phyloP scores from a whole-genome alignment of 2,797 vertebrate genomes.

The Megalops cyprinoides region DNA sequence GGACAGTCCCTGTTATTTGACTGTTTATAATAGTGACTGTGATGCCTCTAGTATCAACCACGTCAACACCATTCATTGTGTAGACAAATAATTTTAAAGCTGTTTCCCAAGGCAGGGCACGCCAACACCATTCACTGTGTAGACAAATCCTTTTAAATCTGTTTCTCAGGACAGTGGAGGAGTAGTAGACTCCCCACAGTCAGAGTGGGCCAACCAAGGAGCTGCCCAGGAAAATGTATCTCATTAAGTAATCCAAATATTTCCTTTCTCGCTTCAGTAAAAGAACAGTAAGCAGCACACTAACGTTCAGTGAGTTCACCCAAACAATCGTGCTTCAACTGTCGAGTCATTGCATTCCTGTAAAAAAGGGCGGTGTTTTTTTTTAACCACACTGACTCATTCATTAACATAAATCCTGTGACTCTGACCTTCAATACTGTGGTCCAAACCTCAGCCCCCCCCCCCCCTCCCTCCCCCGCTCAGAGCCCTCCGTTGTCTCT shows the following conservation, averaged over 20 bases:
- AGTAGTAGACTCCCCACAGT: slow-evolving; percentile 6
- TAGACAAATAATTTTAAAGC: no score
- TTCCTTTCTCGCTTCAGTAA: slow-evolving; percentile 15
- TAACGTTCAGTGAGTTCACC: slow-evolving; percentile 24
- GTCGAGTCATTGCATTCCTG: slow-evolving; percentile 40
- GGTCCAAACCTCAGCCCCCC: background rate
- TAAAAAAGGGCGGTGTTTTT: slow-evolving; percentile 20
- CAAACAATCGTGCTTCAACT: background rate
- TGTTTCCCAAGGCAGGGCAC: slow-evolving; percentile 18
- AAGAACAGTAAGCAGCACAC: slow-evolving; percentile 1
- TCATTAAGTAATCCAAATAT: slow-evolving; percentile 48
- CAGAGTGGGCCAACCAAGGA: slow-evolving; percentile 27
- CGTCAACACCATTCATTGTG: slow-evolving; percentile 3
- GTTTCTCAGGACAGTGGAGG: slow-evolving; percentile 19
- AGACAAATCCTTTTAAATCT: no score
- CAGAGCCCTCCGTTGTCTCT: slow-evolving; percentile 26
- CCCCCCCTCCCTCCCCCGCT: background rate
- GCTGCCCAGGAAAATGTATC: slow-evolving; percentile 40
- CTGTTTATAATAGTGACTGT: slow-evolving; percentile 15
- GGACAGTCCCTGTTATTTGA: background rate
- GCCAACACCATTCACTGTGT: slow-evolving; percentile 5
- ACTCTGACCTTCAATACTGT: slow-evolving; percentile 29
- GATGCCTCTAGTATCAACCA: background rate
- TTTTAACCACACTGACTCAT: slow-evolving; percentile 36
- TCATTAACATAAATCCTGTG: slow-evolving; percentile 25